Base-by-base conservation (phyloP, 2,888 invertebrate genomes). In the Leucophenga maculata region DNA sequence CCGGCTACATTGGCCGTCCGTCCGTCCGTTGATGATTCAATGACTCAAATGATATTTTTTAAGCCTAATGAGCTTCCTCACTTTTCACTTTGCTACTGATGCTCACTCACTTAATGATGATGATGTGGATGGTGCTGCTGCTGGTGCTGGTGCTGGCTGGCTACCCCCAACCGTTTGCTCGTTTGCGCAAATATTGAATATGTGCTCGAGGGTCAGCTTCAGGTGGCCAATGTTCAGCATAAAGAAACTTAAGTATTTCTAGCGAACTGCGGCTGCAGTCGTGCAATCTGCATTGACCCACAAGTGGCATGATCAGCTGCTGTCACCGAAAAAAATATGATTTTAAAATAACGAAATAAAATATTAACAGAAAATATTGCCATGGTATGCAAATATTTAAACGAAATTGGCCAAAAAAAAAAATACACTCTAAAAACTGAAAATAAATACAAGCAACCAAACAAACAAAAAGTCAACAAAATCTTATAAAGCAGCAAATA, bases 1-100 rank as follows among this genome's bases (percentile, higher is more conserved):
- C 57, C 57, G 57, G 26, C 26, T n/a, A 6, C 14, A 57, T 16
- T 50, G 50, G 3, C 39, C 39, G 39, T 39, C 39, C 39, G 39
- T 39, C 54, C 18, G 22, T 54, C 22, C n/a, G 20, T 48, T 64
- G 48, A 64, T 64, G 62, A 64, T 64, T 48, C 62, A 64, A 64
- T 64, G 48, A 22, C 59, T 67, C 46, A 69, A 76, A 72, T 75
- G 80, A 64, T 64, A 64, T 64, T 64, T 64, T 64, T 64, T 39
- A 9, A 18, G 48, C 39, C 48, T 64, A 64, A 64, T 64, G 62
- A 64, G 62, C 62, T 46, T 64, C 46, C 46, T 48, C 48, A 64
- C 62, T 64, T 64, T 39, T 16, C n/a, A 60, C 16, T 48, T 46
- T n/a, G 62, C 62, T 64, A 64, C 57, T 65, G 65, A 26, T 65